Evolutionary conservation across 2,113 vertebrate genomes (phyloP).

Genomic region (Hiodon alosoides): DNA sequence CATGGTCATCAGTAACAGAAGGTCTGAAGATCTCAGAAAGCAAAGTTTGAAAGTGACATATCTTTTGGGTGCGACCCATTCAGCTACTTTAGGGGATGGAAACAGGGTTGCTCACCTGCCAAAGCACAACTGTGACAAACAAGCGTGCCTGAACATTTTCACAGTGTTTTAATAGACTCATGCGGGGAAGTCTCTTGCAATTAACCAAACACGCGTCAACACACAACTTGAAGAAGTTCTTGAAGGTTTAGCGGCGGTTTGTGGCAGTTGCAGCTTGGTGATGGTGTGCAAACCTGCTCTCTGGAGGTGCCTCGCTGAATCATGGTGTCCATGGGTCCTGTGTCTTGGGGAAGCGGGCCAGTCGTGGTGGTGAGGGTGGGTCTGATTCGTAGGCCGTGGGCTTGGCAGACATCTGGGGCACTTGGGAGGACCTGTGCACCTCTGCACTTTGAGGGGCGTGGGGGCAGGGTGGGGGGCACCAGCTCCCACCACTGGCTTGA

Average conservation of each 20-base stretch:
- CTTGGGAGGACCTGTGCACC: not conserved
- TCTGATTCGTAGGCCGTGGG: not conserved
- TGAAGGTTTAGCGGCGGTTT: not conserved
- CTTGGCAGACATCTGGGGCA: conserved; percentile 1
- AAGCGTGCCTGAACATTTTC: not conserved
- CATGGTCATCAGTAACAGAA: not conserved
- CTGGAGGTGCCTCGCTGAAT: conserved; percentile 22
- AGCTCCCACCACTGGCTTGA: not conserved
- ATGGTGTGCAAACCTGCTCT: conserved; percentile 23
- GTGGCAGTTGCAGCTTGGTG: conserved; percentile 21
- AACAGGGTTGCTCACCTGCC: conserved; percentile 20
- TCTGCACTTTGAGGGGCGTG: conserved; percentile 7
- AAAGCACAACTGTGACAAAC: conserved; percentile 6
- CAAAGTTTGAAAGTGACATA: conserved; percentile 14
- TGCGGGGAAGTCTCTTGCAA: not conserved
- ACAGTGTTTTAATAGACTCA: not conserved
- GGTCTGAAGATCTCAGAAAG: conserved; percentile 1
- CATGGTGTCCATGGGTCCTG: conserved; percentile 18
- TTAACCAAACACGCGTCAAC: not conserved
- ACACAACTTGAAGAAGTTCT: not conserved
- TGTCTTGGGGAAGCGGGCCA: not conserved
- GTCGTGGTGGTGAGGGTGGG: conserved; percentile 13
- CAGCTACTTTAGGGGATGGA: not conserved
- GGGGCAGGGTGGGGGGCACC: not conserved
- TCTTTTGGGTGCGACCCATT: conserved; percentile 1